Base-by-base conservation (phyloP, 37 sponge, comb jelly and placozoan species). In the Eunapius fragilis region DNA sequence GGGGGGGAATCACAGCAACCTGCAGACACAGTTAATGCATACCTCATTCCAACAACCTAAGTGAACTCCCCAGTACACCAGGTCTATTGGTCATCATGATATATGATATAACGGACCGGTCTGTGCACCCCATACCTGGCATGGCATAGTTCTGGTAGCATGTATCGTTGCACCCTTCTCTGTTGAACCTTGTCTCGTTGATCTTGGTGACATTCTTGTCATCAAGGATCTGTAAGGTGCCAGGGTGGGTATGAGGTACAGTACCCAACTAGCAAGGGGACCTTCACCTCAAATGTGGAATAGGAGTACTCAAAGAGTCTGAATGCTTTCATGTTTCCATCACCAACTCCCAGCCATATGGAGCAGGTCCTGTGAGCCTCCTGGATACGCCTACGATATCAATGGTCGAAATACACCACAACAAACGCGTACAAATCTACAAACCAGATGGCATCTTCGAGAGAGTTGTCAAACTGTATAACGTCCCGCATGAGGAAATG, bases 311-410 rank as follows among this genome's bases (percentile, higher is more conserved):
- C 83, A 37, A 87, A 37, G 2, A 91, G 47, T 70, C 87, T 68
- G 71, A 91, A 91, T 19, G 75, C 49, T 37, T 83, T 49, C 67
- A 79, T 31, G 11, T 87, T 82, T 31, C 84, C 67, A 45, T 87
- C 92, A 31, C 92, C 92, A 1, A 91, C 92, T 69, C 92, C 92
- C 48, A 91, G 84, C 92, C 92, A 91, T 31, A 91, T 91, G 32
- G 92, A 91, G 69, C 92, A 91, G n/a, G 92, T 91, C 28, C 92
- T 34, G 72, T 91, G 87, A 2, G 92, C 86, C 28, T 87, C 67
- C 84, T 79, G 25, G 30, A 91, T 91, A 26, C 87, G 77, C 31
- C 89, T 89, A 27, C 12, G 27, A n/a, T 30, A 33, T 27, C 41
- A n/a, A n/a, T n/a, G n/a, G n/a, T n/a, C 58, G 14, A 11, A 1